Base-by-base conservation (phyloP, 1,140 invertebrate species). In the Drosophila bipectinata region DNA sequence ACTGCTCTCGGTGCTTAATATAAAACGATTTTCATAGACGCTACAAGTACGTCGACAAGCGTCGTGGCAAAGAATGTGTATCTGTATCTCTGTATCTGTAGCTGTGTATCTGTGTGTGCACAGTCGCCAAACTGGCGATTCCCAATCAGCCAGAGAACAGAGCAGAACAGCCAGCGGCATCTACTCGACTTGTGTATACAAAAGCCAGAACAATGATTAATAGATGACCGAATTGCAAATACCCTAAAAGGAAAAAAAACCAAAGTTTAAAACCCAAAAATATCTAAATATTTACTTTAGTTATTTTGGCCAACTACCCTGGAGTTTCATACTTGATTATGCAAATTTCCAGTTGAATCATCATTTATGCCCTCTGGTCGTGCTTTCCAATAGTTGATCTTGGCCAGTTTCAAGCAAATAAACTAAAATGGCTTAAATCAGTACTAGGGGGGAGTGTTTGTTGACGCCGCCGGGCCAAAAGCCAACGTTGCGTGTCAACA, bases 121-220 rank as follows among this genome's bases (percentile, higher is more conserved):
- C 44, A 77, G 81, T 77, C 81, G 81, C 82, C 81, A 85, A 87
- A 81, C 81, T 90, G 85, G 87, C 87, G 87, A 90, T 90, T 90
- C 85, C 81, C 87, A 82, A 90, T 82, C 85, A 85, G 78, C 77
- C 49, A 54, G 52, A 76, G 69, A 51, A 44, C 28, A 34, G 24
- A 28, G 26, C 26, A 5, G 6, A 7, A 5, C 39, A 54, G 58
- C 62, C 75, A 74, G 60, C 61, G 47, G 59, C 76, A 71, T 34
- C 57, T 32, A 39, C 39, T 62, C 52, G 39, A 54, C 45, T 74
- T 44, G 53, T 61, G 73, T 68, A 72, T 58, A 68, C 64, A 61
- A 58, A 55, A 39, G 41, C 1, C 10, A 45, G 34, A 24, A 30
- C 30, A 63, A 21, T 10, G 44, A 47, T 10, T 47, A 47, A 21